Evolutionary conservation across 2,113 vertebrate species (phyloP).

Genomic region (Oreochromis tanganicae): DNA sequence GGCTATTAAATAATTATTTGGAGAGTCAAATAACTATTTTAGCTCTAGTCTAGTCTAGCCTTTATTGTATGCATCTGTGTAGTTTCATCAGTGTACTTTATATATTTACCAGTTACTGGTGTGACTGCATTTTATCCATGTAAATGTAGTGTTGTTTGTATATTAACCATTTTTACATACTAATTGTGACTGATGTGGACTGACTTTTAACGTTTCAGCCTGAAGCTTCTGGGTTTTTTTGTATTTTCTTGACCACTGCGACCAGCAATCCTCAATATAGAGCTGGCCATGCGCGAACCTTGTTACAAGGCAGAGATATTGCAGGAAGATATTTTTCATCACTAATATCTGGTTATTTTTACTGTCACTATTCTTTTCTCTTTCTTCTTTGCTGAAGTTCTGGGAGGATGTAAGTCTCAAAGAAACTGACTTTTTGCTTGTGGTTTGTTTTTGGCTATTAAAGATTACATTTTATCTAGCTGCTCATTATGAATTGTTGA

Average conservation of each 20-base stretch:
- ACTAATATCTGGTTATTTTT: constrained; percentile 85
- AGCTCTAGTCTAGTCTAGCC: not conserved
- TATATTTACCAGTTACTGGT: not conserved
- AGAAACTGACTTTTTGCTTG: constrained; percentile 26
- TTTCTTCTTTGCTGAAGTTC: constrained; percentile 83
- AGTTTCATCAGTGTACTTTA: not conserved
- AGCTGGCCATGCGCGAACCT: not conserved
- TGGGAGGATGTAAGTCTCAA: constrained; percentile 91
- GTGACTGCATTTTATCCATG: not conserved
- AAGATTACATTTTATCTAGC: not conserved
- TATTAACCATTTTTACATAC: not conserved
- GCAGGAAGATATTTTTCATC: constrained; percentile 52
- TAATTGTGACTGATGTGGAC: not conserved
- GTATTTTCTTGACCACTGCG: not conserved
- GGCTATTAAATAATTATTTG: not conserved
- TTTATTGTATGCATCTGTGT: not conserved
- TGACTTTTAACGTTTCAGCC: not conserved
- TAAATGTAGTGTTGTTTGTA: not conserved
- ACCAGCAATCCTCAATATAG: not conserved
- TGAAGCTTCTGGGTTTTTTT: not conserved
- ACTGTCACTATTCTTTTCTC: constrained; percentile 65
- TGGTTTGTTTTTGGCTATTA: not conserved
- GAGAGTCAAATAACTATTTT: not conserved
- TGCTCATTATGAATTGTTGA: not conserved
- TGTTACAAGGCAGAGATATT: constrained; percentile 1